Evolutionary conservation across 2,888 invertebrate species (phyloP).

Genomic region (Ophion ellenae): DNA sequence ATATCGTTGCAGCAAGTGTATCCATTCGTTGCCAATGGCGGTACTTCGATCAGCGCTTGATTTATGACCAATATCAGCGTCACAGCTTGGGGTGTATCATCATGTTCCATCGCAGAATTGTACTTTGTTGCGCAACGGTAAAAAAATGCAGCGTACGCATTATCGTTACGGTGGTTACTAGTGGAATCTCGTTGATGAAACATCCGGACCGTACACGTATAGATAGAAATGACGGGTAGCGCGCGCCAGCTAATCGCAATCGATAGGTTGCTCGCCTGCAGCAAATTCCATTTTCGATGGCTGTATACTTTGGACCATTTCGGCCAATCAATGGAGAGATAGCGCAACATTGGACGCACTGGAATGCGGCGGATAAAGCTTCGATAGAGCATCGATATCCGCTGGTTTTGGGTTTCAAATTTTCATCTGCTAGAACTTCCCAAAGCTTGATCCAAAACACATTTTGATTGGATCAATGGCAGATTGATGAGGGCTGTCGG

Average conservation of each 20-base stretch:
- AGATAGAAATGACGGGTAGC: slow-evolving; percentile 39
- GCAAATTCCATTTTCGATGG: slow-evolving; percentile 51
- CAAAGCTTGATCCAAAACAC: background rate
- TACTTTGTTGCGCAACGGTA: background rate
- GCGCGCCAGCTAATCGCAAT: slow-evolving; percentile 45
- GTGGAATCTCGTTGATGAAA: slow-evolving; percentile 45
- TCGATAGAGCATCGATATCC: background rate
- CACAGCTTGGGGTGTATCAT: slow-evolving; percentile 8
- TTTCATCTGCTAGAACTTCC: no score
- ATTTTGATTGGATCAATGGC: background rate
- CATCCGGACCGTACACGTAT: slow-evolving; percentile 42
- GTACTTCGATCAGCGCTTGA: slow-evolving; percentile 6
- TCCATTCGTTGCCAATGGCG: background rate
- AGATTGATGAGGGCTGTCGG: background rate
- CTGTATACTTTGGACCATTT: slow-evolving; percentile 2
- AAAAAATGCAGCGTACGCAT: slow-evolving; percentile 14
- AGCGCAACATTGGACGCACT: slow-evolving; percentile 3
- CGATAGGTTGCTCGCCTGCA: slow-evolving; percentile 39
- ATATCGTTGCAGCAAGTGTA: background rate
- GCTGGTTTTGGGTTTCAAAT: background rate
- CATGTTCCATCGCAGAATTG: slow-evolving; percentile 20
- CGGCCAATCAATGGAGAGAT: background rate
- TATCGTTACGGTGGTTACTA: slow-evolving; percentile 46
- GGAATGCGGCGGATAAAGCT: background rate
- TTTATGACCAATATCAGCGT: slow-evolving; percentile 12